phyloP scores from a whole-genome alignment of 2,113 vertebrate species.

The Marcusenius ussheri region DNA sequence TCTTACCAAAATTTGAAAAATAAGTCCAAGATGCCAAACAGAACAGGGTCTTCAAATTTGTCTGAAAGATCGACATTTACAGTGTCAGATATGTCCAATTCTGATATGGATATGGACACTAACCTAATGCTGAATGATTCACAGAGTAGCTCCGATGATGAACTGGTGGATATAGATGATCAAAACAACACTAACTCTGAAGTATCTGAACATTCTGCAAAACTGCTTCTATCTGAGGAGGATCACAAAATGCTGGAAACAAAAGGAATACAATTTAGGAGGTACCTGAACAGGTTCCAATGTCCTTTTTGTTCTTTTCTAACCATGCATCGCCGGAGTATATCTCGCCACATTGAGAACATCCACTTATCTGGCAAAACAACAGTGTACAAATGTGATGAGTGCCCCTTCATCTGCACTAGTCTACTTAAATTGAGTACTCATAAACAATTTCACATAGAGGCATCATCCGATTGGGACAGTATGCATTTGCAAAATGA shows the following conservation, averaged over 20 bases:
- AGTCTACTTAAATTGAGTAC: conserved; percentile 83
- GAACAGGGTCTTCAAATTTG: conserved; percentile 76
- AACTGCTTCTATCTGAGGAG: conserved; percentile 85
- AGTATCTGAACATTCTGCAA: conserved; percentile 72
- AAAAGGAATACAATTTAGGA: conserved; percentile 90
- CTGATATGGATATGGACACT: conserved; percentile 69
- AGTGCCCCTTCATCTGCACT: conserved; percentile 94
- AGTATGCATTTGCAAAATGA: conserved; percentile 77
- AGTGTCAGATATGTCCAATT: conserved; percentile 71
- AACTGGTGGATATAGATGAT: conserved; percentile 81
- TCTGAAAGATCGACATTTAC: conserved; percentile 79
- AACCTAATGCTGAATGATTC: conserved; percentile 79
- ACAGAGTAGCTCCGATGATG: conserved; percentile 81
- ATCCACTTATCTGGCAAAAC: conserved; percentile 93
- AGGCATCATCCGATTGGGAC: conserved; percentile 75
- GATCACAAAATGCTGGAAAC: conserved; percentile 92
- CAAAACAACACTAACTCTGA: conserved; percentile 76
- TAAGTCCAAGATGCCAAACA: conserved; percentile 74
- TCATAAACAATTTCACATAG: conserved; percentile 85
- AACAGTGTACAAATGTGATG: conserved; percentile 90
- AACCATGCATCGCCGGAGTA: conserved; percentile 90
- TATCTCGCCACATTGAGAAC: conserved; percentile 95
- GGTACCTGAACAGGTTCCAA: conserved; percentile 93
- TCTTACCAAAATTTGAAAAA: conserved; percentile 77
- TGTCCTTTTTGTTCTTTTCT: conserved; percentile 96